phyloP scores from a whole-genome alignment of 2,113 vertebrate genomes.

The Stictonetta naevosa region DNA sequence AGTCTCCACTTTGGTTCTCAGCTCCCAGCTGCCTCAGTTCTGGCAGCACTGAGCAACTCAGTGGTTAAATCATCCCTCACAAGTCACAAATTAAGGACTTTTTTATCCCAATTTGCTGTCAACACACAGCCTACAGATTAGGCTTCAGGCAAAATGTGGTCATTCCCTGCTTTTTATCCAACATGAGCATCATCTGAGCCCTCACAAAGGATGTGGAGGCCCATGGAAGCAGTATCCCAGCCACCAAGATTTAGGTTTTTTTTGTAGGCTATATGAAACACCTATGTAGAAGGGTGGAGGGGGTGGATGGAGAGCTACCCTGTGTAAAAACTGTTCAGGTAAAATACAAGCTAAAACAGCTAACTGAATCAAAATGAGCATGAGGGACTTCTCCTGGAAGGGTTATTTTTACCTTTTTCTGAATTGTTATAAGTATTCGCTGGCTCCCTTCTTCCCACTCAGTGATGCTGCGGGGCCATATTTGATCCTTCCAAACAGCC shows the following conservation, averaged over 20 bases:
- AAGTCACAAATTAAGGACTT: background rate
- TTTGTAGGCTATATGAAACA: background rate
- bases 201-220: background rate
- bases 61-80: background rate
- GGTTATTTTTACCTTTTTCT: slow-evolving; percentile 5
- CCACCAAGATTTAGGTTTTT: background rate
- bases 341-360: background rate
- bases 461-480: background rate
- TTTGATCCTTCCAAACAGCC: background rate
- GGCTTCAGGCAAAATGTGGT: background rate
- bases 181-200: background rate
- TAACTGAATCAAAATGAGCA: background rate
- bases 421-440: background rate
- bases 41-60: background rate
- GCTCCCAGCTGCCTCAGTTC: background rate
- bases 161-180: background rate
- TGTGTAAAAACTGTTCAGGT: background rate
- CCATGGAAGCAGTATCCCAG: background rate
- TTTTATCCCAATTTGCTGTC: background rate
- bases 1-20: background rate
- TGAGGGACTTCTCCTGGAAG: background rate
- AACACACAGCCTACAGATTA: background rate
- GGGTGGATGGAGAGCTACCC: background rate
- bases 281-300: background rate
- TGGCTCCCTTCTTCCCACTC: background rate